phyloP scores from a whole-genome alignment of 2,888 invertebrate genomes.

The Paralinhomoeus sp. region DNA sequence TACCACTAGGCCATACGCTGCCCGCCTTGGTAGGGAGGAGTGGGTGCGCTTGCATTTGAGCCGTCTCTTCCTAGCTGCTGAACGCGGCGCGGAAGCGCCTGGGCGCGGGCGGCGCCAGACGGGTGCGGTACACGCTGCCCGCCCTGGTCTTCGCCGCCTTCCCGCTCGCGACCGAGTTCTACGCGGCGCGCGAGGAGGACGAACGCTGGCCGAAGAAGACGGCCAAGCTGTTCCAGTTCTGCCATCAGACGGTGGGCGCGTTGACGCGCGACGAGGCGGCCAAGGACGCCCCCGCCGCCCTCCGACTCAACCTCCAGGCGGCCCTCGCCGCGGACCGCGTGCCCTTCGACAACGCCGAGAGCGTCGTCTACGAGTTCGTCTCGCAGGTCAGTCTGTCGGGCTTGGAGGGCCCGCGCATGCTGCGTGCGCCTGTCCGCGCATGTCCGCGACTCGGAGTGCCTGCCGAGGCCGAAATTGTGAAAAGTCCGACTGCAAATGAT shows the following conservation, averaged over 20 bases:
- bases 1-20: no score
- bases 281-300: slow-evolving; percentile 61
- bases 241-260: slow-evolving; percentile 76
- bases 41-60: not conserved
- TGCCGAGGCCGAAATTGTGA: no score
- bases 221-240: slow-evolving; percentile 90
- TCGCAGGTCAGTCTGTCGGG: slow-evolving; percentile 40
- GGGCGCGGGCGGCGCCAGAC: slow-evolving; percentile 60
- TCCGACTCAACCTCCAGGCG: slow-evolving; percentile 79
- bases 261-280: slow-evolving; percentile 33
- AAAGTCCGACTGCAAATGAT: no score
- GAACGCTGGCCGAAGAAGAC: slow-evolving; percentile 99
- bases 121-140: slow-evolving; percentile 73
- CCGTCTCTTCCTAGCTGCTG: slow-evolving; percentile 68
- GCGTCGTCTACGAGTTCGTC: slow-evolving; percentile 91
- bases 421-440: no score
- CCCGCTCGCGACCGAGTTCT: slow-evolving; percentile 52
- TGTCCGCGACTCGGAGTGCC: no score
- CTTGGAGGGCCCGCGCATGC: no score
- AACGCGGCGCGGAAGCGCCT: slow-evolving; percentile 66
- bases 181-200: not conserved
- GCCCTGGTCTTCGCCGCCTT: slow-evolving; percentile 83
- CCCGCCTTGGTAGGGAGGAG: not conserved
- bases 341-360: slow-evolving; percentile 35
- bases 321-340: slow-evolving; percentile 49